Base-by-base conservation (phyloP, 2,888 invertebrate species). In the Carcina quercana region DNA sequence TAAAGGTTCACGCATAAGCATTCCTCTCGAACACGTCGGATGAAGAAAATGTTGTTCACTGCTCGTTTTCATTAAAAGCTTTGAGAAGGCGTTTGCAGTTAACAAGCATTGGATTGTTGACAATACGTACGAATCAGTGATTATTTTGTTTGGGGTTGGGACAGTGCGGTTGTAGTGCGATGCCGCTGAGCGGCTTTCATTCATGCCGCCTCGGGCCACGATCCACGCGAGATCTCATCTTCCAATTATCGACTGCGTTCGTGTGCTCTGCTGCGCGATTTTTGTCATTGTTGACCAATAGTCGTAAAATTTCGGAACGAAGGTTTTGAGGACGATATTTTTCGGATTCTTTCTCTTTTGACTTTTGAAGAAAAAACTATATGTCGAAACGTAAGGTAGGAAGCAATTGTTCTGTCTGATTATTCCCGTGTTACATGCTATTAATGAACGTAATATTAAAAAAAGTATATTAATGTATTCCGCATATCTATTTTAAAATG, bases 151-250 rank as follows among this genome's bases (percentile, higher is more conserved):
- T 53, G 56, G 57, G 50, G 40, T 6, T 44, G 43, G 50, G 54
- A 50, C 49, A 51, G 45, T 47, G 56, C 50, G 59, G 57, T 53
- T 59, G 61, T 69, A 68, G 71, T 69, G 65, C 64, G 65, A 50
- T 65, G 72, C 53, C 71, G 59, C 73, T 67, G 70, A 75, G 71
- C 69, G 70, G 78, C 82, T 82, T 80, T 83, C 82, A 83, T 83
- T 83, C 79, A 83, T 79, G 69, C 76, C 75, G 80, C 82, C 80
- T 64, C 67, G 48, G 74, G 82, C 75, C 64, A 70, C 69, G 78
- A 71, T 78, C 75, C 72, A 72, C 62, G 58, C 69, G 66, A 73
- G 79, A 80, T 80, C 78, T 74, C 78, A 78, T 82, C 80, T 78
- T 74, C 80, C 80, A 79, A 80, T 80, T 79, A 80, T 72, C 59